Evolutionary conservation across 1,140 invertebrate genomes (phyloP).

Genomic region (Drosophila seguyi): DNA sequence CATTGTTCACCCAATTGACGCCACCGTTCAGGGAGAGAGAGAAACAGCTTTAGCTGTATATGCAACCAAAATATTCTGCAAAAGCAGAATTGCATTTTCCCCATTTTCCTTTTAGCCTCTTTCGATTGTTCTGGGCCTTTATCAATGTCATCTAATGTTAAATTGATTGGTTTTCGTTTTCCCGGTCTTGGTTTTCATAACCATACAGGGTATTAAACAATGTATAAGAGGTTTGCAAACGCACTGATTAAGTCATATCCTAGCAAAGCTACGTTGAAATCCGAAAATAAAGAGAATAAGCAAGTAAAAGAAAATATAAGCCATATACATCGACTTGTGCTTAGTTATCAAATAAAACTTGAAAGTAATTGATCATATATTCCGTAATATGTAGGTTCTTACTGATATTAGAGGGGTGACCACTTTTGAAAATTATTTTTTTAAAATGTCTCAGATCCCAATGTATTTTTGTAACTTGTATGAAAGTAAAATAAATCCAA

Average conservation of each 20-base stretch:
- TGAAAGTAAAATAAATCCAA: not conserved
- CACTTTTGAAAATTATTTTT: no score
- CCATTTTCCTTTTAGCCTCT: constrained; percentile 15
- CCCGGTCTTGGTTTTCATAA: not conserved
- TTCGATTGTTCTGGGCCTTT: constrained; percentile 21
- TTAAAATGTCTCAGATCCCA: no score
- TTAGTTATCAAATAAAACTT: no score
- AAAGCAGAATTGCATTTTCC: constrained; percentile 1
- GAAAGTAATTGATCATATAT: no score
- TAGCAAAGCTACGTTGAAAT: not conserved
- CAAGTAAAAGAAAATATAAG: no score
- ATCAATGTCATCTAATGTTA: constrained; percentile 11
- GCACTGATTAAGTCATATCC: not conserved
- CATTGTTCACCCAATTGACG: constrained; percentile 13
- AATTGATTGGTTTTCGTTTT: constrained; percentile 17
- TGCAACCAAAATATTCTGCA: not conserved
- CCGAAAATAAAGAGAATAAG: not conserved
- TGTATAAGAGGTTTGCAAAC: not conserved
- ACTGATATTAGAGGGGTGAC: not conserved
- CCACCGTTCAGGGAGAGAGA: not conserved
- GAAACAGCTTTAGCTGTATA: not conserved
- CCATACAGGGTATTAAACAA: not conserved
- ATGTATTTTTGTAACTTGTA: not conserved
- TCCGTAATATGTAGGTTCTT: not conserved
- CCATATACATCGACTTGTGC: no score